Percentiles rank a stretch among this genome's conserved stretches.
Conservation (phyloP, 1,140 invertebrate genomes). For the Drosophila sturtevanti region DNA sequence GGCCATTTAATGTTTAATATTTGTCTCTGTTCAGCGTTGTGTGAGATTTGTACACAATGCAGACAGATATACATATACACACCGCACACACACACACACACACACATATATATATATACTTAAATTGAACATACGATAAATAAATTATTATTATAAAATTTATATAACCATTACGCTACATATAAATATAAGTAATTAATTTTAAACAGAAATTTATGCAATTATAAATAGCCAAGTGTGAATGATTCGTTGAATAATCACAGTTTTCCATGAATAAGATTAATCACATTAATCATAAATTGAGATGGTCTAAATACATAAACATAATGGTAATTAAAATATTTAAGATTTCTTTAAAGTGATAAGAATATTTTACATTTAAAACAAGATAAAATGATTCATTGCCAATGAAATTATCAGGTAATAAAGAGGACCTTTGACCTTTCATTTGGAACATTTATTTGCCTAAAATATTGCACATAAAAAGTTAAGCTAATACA, state of each 20-base stretch:
- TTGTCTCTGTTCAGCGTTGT: slow-evolving; percentile 26
- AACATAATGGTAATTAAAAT: neutral
- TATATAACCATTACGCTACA: slow-evolving; percentile 74
- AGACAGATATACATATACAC: slow-evolving; percentile 28
- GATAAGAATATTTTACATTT: no score
- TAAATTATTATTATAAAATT: slow-evolving; percentile 80
- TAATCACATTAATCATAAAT: neutral
- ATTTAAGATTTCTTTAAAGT: no score
- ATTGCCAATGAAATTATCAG: no score
- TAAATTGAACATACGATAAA: slow-evolving; percentile 76
- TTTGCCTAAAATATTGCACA: no score
- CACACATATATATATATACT: slow-evolving; percentile 13
- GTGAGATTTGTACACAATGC: slow-evolving; percentile 21
- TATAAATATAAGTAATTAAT: slow-evolving; percentile 76
- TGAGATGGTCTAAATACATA: neutral
- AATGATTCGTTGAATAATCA: slow-evolving; percentile 11
- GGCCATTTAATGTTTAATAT: slow-evolving; percentile 81
- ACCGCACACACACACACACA: slow-evolving; percentile 1
- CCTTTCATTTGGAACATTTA: no score
- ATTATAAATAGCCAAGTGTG: slow-evolving; percentile 63
- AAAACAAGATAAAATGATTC: no score
- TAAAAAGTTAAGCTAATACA: no score
- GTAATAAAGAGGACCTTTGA: no score
- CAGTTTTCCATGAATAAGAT: neutral
- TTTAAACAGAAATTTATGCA: slow-evolving; percentile 79